Base-by-base conservation (phyloP, 2,113 vertebrate species). In the Mirza zaza region DNA sequence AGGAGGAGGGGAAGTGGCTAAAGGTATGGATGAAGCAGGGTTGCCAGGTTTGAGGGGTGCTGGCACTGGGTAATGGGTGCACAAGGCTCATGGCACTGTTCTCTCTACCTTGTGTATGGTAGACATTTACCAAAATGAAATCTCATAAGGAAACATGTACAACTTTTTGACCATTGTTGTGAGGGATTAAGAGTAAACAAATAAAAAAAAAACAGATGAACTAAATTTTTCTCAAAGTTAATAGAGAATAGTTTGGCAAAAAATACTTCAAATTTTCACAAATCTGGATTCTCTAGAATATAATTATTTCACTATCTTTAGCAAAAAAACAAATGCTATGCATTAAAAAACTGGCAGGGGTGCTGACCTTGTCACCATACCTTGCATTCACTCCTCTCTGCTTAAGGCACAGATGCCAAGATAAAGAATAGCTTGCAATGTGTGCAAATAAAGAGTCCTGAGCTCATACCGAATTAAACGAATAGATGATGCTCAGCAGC, bases 141-240 rank as follows among this genome's bases (percentile, higher is more conserved):
- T 25, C 9, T 77, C 67, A 55, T 29, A 89, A 71, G n/a, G 20
- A 89, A 92, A 82, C 8, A 89, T 1, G 3, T 1, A 89, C 20
- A 61, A 79, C 1, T 75, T 84, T 52, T 81, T 93, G 75, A 93
- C 6, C 20, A 70, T 25, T 68, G 18, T 79, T 87, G 36, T 63
- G 68, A 83, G 39, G 27, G 17, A 65, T 79, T 65, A 95, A 87
- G 76, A 52, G 32, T 48, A 88, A 91, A 83, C 36, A 90, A 76
- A 94, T 50, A 67, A 83, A 57, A 95, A 89, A 45, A 57, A 95
- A 91, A 45, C 18, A 67, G 59, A 93, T 87, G 59, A 55, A 48
- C 50, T 65, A 23, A 65, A 75, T 55, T 83, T 89, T 39, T 86
- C 32, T 48, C 82, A 59, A 90, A 25, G 36, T 68, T 79, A 75